Conservation (phyloP, 2,113 vertebrate genomes). For the Campylomormyrus tamandua region DNA sequence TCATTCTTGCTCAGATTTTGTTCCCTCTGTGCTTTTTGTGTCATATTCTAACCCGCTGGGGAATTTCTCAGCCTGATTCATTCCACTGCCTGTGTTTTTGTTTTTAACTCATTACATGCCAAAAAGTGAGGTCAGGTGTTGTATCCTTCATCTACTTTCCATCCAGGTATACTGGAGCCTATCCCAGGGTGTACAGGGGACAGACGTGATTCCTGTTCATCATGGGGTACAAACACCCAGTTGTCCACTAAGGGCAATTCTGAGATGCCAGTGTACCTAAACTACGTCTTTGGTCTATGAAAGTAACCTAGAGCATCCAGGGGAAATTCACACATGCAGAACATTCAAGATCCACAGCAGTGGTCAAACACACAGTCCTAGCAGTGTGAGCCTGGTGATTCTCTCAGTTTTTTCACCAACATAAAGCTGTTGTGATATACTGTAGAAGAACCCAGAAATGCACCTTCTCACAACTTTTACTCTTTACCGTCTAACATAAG, state of each 20-base stretch:
- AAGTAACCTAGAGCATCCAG: neutral
- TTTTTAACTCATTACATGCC: neutral
- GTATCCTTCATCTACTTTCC: neutral
- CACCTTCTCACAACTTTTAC: neutral
- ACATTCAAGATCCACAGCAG: neutral
- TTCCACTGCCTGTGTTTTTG: constrained; percentile 1
- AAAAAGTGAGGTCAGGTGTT: neutral
- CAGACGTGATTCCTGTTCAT: neutral
- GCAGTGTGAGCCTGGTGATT: neutral
- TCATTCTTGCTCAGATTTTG: neutral
- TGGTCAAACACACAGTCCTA: neutral
- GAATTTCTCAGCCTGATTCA: neutral
- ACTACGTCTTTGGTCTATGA: neutral
- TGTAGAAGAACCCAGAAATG: neutral
- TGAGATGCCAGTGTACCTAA: neutral
- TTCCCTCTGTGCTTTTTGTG: constrained; percentile 21
- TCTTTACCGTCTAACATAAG: neutral
- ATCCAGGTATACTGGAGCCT: neutral
- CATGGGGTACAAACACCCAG: neutral
- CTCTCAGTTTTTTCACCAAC: neutral
- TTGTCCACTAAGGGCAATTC: neutral
- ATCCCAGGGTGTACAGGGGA: neutral
- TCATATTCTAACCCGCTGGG: neutral
- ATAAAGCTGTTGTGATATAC: neutral
- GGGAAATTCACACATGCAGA: neutral